phyloP scores from a whole-genome alignment of 2,888 invertebrate genomes.

The Galerucella pusilla region DNA sequence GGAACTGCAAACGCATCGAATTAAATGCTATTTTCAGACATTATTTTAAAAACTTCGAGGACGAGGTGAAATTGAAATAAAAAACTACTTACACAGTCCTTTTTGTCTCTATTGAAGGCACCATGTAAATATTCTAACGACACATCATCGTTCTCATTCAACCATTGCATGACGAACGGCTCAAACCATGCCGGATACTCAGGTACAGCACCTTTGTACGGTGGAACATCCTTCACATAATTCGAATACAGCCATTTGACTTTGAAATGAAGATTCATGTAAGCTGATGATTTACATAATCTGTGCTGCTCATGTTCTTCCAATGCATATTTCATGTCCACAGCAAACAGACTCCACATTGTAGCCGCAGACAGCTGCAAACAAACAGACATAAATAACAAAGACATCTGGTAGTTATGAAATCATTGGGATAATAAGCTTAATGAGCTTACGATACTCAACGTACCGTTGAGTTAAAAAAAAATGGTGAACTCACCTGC shows the following conservation, averaged over 20 bases:
- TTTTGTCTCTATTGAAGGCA: constrained; percentile 97
- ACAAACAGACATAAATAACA: neutral
- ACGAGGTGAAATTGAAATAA: constrained; percentile 4
- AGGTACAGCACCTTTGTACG: constrained; percentile 94
- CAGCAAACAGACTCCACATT: constrained; percentile 97
- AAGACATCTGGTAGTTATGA: no score
- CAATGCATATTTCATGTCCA: constrained; percentile 96
- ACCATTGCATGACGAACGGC: constrained; percentile 99
- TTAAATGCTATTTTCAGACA: neutral
- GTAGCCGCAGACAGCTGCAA: constrained; percentile 93
- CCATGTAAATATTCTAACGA: constrained; percentile 98
- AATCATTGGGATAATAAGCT: no score
- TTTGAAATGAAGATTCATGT: constrained; percentile 99
- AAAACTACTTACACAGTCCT: constrained; percentile 81
- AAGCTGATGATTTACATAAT: constrained; percentile 96
- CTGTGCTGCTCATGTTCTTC: constrained; percentile 98
- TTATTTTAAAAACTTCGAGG: no score
- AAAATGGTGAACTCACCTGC: constrained; percentile 69
- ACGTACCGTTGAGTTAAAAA: neutral
- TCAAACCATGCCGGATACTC: constrained; percentile 99
- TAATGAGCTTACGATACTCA: no score
- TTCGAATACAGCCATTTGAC: constrained; percentile 99
- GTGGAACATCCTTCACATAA: constrained; percentile 97
- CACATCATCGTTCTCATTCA: constrained; percentile 99
- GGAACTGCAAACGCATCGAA: constrained; percentile 78